Percentiles rank a stretch among this genome's conserved stretches.
phyloP scores from a whole-genome alignment of 2,888 invertebrate species.

The Cordilura impudica region DNA sequence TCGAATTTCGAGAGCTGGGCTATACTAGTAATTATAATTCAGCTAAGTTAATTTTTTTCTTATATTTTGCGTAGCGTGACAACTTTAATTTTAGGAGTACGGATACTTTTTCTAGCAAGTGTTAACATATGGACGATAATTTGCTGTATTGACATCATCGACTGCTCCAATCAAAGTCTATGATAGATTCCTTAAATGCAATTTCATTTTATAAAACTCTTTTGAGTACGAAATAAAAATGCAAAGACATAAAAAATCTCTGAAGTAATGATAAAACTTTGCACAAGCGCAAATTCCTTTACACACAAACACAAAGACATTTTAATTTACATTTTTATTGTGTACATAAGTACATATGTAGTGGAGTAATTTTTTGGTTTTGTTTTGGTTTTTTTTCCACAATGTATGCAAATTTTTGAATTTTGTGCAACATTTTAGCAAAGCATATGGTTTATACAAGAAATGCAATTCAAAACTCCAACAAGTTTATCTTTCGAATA shows the following conservation, averaged over 20 bases:
- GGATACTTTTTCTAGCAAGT: no score
- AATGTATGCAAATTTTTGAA: conserved; percentile 51
- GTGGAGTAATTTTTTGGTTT: background rate
- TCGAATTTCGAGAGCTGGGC: no score
- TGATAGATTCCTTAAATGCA: no score
- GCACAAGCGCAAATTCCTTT: conserved; percentile 28
- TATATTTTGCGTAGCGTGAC: no score
- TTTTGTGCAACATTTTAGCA: conserved; percentile 47
- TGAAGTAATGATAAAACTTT: conserved; percentile 18
- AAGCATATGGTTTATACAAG: conserved; percentile 11
- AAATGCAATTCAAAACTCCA: conserved; percentile 43
- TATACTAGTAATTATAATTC: no score
- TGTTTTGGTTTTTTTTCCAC: background rate
- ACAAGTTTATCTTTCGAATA: conserved; percentile 29
- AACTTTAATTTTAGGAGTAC: no score
- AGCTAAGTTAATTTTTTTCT: no score
- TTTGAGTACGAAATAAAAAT: background rate
- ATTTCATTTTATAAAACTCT: background rate
- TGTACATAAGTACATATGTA: background rate
- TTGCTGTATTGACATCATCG: no score
- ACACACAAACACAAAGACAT: conserved; percentile 17
- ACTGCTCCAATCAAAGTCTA: no score
- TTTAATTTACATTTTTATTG: background rate
- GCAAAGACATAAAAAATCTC: background rate
- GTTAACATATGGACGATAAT: no score